Conservation (phyloP, 2,797 vertebrate species). For the Alauda arvensis region DNA sequence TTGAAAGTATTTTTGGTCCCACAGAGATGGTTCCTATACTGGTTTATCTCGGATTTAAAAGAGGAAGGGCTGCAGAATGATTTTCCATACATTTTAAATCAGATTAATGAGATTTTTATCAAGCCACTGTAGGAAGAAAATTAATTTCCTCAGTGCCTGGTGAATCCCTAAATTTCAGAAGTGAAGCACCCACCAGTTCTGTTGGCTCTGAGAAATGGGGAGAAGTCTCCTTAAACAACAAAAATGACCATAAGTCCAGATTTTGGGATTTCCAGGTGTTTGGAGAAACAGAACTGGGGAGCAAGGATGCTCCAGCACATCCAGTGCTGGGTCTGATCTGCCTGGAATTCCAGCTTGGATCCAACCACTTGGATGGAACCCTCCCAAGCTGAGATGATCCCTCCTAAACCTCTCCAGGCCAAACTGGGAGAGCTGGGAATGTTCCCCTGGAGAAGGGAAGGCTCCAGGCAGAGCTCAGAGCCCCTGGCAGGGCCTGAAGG, state of each 20-base stretch:
- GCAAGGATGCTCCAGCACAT: neutral
- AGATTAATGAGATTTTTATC: neutral
- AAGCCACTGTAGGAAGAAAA: too few species aligned
- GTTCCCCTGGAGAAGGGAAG: neutral
- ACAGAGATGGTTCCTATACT: neutral
- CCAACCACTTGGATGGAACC: neutral
- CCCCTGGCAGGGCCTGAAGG: neutral
- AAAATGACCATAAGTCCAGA: neutral
- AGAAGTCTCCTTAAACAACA: neutral
- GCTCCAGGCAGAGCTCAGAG: neutral
- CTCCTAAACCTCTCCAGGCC: neutral
- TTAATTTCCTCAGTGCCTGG: neutral
- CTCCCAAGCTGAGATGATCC: too few species aligned
- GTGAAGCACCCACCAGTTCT: neutral
- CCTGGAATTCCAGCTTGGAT: neutral
- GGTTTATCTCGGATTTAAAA: neutral
- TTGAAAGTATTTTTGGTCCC: neutral
- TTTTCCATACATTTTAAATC: neutral
- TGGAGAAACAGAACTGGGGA: neutral
- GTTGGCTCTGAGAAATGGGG: neutral
- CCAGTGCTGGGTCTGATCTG: fast-evolving
- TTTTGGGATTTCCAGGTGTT: neutral
- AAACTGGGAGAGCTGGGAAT: neutral
- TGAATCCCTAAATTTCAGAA: neutral
- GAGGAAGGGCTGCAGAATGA: neutral